These are phyloP conservation scores for Panurus biarmicus DNA, from an alignment of 2,113 vertebrate species.

Conservation along the genomic window DNA sequence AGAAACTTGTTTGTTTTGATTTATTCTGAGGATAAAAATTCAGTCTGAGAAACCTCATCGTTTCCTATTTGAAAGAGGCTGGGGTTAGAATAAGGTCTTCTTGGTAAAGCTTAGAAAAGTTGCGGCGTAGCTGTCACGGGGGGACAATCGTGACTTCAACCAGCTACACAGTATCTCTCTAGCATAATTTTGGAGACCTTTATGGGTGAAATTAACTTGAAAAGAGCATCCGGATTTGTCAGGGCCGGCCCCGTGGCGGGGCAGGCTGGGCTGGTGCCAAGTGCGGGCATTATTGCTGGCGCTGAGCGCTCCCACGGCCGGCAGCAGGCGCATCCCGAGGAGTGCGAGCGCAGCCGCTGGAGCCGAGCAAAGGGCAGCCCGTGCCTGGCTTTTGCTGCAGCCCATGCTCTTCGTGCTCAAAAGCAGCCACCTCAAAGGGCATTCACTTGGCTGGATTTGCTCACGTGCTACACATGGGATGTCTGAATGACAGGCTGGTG, in stretches of 20 bases:
- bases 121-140: not conserved
- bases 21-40: not conserved
- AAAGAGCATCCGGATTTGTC: not conserved
- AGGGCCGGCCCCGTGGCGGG: rapidly evolving
- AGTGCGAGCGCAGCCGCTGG: rapidly evolving
- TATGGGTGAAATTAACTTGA: not conserved
- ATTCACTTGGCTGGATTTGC: not conserved
- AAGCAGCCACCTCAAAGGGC: not conserved
- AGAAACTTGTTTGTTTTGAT: not conserved
- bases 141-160: not conserved
- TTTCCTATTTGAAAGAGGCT: not conserved
- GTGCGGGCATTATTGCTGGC: not conserved
- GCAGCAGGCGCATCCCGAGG: not conserved
- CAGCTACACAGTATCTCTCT: not conserved
- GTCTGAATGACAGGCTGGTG: not conserved
- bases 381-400: rapidly evolving
- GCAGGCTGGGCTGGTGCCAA: not conserved
- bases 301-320: rapidly evolving
- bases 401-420: rapidly evolving
- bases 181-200: not conserved
- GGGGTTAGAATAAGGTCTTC: not conserved
- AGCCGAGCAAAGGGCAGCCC: not conserved
- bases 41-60: not conserved
- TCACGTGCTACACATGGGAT: not conserved
- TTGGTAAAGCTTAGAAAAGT: not conserved